Evolutionary conservation across 2,888 invertebrate species (phyloP).

Genomic region (Dryobotodes eremita): DNA sequence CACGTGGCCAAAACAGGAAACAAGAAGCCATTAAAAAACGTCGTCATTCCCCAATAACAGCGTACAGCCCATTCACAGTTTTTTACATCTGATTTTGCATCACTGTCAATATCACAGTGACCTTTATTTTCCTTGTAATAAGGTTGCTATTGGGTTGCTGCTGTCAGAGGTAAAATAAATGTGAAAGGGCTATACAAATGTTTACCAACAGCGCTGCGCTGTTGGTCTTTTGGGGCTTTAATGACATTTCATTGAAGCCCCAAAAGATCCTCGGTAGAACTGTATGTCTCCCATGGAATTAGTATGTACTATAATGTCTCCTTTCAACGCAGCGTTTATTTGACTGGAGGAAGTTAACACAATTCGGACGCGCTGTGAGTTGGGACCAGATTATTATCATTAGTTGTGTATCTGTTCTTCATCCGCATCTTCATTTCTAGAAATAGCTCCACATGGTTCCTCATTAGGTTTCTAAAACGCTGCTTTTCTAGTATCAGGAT

Average conservation of each 20-base stretch:
- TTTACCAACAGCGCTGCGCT: too few relatives aligned
- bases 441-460: slow-evolving; percentile 36
- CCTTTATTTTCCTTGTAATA: too few relatives aligned
- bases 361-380: neutral
- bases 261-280: neutral
- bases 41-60: too few relatives aligned
- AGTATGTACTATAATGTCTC: neutral
- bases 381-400: slow-evolving; percentile 39
- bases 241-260: neutral
- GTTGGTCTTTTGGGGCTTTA: too few relatives aligned
- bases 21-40: too few relatives aligned
- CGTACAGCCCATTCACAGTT: neutral
- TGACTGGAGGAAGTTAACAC: slow-evolving; percentile 2
- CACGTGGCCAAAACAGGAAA: too few relatives aligned
- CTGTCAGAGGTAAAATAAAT: too few relatives aligned
- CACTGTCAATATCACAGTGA: too few relatives aligned
- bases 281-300: neutral
- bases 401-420: slow-evolving; percentile 6
- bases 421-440: slow-evolving; percentile 27
- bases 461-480: slow-evolving; percentile 43
- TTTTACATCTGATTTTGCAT: too few relatives aligned
- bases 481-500: slow-evolving; percentile 38
- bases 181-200: too few relatives aligned
- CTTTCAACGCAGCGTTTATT: slow-evolving; percentile 5
- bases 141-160: too few relatives aligned